Base-by-base conservation (phyloP, 2,888 invertebrate species). In the Philaethria dido region DNA sequence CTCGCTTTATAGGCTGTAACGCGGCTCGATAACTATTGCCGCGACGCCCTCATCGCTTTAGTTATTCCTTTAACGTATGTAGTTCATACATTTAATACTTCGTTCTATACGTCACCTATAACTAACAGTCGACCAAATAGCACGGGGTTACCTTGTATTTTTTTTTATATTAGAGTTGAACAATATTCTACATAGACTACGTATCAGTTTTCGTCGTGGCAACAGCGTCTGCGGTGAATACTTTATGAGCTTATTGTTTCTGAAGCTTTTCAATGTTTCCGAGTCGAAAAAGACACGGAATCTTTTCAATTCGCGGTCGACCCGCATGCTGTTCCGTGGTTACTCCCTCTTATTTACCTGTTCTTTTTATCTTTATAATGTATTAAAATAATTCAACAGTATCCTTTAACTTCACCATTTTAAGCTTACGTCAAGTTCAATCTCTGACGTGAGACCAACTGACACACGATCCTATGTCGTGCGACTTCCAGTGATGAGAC, bases 1-100 rank as follows among this genome's bases (percentile, higher is more conserved):
- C 84, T 89, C 83, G 84, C 86, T 92, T 92, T 92, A 92, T 92
- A 87, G 83, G 85, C 88, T 87, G 88, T 85, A 86, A 88, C 91
- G 86, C 77, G 78, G 80, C 79, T 80, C 83, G 81, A 80, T 81
- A 82, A 85, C 80, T 80, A 80, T 82, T 77, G 79, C 76, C 74
- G 62, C 70, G 73, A 70, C 74, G 76, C 74, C 64, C 71, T 72
- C 73, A 73, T 72, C 74, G 76, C 74, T 36, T 20, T 11, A 72
- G 76, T 74, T 74, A 76, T 79, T 80, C 78, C 80, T 83, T 80
- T 86, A 86, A 86, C 85, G 84, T 88, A 86, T 81, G 80, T 77
- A 78, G 76, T 81, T 77, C 52, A 64, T 76, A 73, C 75, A 75
- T 85, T 85, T 83, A 81, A 81, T 57, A 77, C 79, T 75, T 77